Conservation (phyloP, 2,888 invertebrate species). For the Barypeithes pellucidus region DNA sequence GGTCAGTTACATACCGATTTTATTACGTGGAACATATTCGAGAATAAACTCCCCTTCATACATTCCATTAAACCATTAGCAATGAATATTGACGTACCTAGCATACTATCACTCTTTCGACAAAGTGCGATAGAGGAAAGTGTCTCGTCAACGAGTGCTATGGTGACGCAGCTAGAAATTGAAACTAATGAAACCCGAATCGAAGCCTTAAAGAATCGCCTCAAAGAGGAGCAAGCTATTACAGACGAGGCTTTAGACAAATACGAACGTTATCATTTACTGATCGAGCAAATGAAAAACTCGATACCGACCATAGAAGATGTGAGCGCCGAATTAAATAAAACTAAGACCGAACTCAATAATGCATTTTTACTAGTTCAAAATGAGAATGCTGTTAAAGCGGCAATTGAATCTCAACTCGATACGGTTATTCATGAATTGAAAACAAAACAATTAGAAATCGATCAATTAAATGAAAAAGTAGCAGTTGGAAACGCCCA, state of each 20-base stretch:
- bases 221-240: background rate
- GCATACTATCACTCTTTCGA: background rate
- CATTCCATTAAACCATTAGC: background rate
- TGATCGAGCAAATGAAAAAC: background rate
- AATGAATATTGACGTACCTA: too few species aligned
- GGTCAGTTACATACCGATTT: background rate
- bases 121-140: background rate
- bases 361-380: background rate
- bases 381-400: background rate
- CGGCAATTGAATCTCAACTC: background rate
- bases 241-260: background rate
- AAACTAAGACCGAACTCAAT: background rate
- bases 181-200: background rate
- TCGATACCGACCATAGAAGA: background rate
- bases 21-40: background rate
- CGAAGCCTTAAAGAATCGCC: background rate
- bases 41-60: background rate
- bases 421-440: background rate
- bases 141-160: background rate
- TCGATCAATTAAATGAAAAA: background rate
- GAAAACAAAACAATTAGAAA: background rate
- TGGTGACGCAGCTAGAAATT: background rate
- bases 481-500: too few species aligned
- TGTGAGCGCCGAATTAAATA: background rate
- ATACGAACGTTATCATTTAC: background rate